Base-by-base conservation (phyloP, 2,888 invertebrate genomes). In the Hetaerina titia region DNA sequence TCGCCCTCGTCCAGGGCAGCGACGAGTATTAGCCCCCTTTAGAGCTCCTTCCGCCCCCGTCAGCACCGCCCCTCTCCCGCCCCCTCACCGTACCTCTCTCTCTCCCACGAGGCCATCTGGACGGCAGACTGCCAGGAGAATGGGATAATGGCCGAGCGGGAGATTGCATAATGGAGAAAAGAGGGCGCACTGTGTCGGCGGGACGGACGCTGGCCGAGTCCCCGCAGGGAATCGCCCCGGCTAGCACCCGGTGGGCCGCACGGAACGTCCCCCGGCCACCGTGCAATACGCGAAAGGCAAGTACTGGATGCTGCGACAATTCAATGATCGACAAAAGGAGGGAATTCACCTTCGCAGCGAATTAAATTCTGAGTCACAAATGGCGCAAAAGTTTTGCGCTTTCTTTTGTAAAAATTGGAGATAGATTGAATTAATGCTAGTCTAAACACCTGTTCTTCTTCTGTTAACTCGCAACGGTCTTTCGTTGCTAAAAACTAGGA, bases 41-140 rank as follows among this genome's bases (percentile, higher is more conserved):
- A n/a, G 81, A n/a, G 31, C 31, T 13, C 25, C 31, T 56, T 89
- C 89, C 89, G 89, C 56, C 89, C 57, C 56, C 22, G n/a, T n/a
- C 57, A 17, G 56, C 88, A 13, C 81, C 81, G 25, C 81, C n/a
- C 9, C 60, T 60, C 69, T 69, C 69, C 22, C 89, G 45, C n/a
- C n/a, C 69, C 69, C 19, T 7, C 69, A 0, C 69, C 69, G 15
- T 69, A 22, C 69, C 69, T 69, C 69, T 22, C 89, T 60, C 31
- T 63, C 90, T 63, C 63, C 90, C 90, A 90, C 58, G 63, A 63
- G 92, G 92, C 92, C 92, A 92, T 92, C 92, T 92, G 92, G 89
- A 89, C 89, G n/a, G 56, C 56, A 17, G 45, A 11, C 25, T 5
- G 31, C 81, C 7, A 19, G 22, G n/a, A 60, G 69, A 69, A 92